Evolutionary conservation across 2,113 vertebrate genomes (phyloP), one percentile per base, ranked within the genome.

Genomic region (Neoarius graeffei): DNA sequence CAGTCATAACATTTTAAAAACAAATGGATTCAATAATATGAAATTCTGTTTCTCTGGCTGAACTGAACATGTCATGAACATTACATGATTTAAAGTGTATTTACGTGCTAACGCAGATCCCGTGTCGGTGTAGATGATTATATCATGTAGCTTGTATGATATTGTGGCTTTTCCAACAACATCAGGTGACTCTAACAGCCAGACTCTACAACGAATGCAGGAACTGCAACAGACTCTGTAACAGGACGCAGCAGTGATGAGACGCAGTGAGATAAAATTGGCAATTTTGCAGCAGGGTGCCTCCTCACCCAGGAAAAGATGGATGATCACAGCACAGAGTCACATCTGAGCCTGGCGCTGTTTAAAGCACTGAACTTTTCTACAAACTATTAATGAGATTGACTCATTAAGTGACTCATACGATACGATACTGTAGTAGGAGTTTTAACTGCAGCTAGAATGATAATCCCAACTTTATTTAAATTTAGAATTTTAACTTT

Each of bases 281-380:
- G 56, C 48, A 64, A 62, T 64, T 76, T 66, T 82, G 30, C 86
- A 83, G 71, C 81, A 73, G 81, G 86, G 81, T 17, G 79, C 74
- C 74, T 60, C 79, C 86, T 83, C 80, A 83, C 76, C 74, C 81
- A 64, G 52, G 42, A 83, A n/a, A 52, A 83, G 69, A 77, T 15
- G 42, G 81, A 84, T 83, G 86, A 83, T 62, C 30, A 62, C 17
- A 3, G 67, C 57, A 52, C 42, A 76, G 64, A 52, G 80, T 81
- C 64, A 52, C 77, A 71, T 81, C 64, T 27, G 86, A 87, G 80
- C 23, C 86, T 60, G 86, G 30, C 64, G n/a, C 85, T 42, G 52
- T 71, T 69, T 59, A 80, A 80, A 80, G 54, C 30, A 56, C n/a
- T 7, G 1, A 52, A 80, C n/a, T 80, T 57, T 30, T 30, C 77